A percentile compares a stretch with the other conserved stretches of the same genome.
Evolutionary conservation across 2,888 invertebrate genomes (phyloP).

Genomic region (Pristionchus fissidentatus): DNA sequence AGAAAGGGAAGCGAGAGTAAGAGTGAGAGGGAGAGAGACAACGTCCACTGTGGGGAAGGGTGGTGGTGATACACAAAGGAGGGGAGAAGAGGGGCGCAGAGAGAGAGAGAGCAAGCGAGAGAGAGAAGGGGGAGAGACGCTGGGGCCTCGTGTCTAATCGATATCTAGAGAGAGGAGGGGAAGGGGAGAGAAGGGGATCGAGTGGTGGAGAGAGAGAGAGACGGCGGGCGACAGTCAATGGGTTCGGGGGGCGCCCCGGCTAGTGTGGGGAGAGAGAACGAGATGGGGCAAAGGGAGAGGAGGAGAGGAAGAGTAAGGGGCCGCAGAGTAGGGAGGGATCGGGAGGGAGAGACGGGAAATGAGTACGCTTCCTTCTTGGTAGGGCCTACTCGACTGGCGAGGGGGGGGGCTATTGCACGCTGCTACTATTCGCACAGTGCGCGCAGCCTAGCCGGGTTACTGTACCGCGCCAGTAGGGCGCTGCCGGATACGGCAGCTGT

Average conservation of each 20-base stretch:
- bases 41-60: constrained; percentile 28
- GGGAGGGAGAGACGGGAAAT: background rate
- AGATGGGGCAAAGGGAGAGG: constrained; percentile 3
- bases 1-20: background rate
- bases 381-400: background rate
- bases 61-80: background rate
- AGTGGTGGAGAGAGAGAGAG: constrained; percentile 21
- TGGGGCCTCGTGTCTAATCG: constrained; percentile 7
- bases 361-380: background rate
- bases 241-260: background rate
- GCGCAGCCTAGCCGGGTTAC: too few relatives aligned
- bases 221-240: constrained; percentile 2
- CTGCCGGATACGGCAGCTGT: too few relatives aligned
- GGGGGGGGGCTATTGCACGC: background rate
- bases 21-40: constrained; percentile 8
- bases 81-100: background rate
- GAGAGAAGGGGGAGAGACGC: constrained; percentile 29
- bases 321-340: background rate
- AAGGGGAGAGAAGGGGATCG: background rate
- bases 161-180: background rate
- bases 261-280: constrained; percentile 7
- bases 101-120: background rate
- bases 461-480: too few relatives aligned
- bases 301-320: background rate
- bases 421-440: too few relatives aligned